phyloP scores from a whole-genome alignment of 35 echinoderm and acorn worm genomes.

The Apostichopus japonicus region DNA sequence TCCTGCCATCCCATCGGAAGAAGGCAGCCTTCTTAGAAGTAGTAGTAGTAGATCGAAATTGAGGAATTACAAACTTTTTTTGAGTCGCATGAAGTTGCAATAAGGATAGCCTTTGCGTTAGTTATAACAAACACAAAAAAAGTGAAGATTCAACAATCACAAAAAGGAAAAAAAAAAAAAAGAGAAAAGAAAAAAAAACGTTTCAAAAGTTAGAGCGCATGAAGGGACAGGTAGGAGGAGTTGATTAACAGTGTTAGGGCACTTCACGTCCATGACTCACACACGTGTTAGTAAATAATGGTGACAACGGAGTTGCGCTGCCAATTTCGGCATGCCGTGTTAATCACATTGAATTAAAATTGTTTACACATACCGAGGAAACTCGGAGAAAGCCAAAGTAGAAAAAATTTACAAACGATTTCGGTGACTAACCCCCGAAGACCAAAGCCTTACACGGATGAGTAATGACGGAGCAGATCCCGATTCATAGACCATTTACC shows the following conservation, averaged over 20 bases:
- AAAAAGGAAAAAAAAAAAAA: background rate
- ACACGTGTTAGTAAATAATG: constrained; percentile 44
- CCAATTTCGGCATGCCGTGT: constrained; percentile 30
- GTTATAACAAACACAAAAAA: background rate
- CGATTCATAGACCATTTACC: background rate
- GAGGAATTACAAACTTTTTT: background rate
- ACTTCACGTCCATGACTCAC: constrained; percentile 46
- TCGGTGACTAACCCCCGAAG: constrained; percentile 32
- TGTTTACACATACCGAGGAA: constrained; percentile 31
- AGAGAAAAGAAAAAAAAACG: constrained; percentile 10
- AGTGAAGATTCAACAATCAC: too few species aligned
- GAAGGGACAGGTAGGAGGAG: background rate
- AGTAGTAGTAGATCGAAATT: background rate
- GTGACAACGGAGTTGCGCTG: background rate
- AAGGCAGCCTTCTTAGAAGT: background rate
- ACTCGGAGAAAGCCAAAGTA: background rate
- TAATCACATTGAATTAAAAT: constrained; percentile 56
- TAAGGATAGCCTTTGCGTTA: background rate
- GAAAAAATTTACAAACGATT: constrained; percentile 15
- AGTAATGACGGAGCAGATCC: constrained; percentile 11
- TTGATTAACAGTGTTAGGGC: constrained; percentile 49
- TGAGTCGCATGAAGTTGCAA: background rate
- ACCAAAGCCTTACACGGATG: constrained; percentile 31
- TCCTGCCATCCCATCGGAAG: background rate
- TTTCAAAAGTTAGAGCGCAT: background rate